Evolutionary conservation across 2,797 vertebrate genomes (phyloP), one percentile per base, ranked within the genome.

Genomic region (Enteromius trimaculatus): DNA sequence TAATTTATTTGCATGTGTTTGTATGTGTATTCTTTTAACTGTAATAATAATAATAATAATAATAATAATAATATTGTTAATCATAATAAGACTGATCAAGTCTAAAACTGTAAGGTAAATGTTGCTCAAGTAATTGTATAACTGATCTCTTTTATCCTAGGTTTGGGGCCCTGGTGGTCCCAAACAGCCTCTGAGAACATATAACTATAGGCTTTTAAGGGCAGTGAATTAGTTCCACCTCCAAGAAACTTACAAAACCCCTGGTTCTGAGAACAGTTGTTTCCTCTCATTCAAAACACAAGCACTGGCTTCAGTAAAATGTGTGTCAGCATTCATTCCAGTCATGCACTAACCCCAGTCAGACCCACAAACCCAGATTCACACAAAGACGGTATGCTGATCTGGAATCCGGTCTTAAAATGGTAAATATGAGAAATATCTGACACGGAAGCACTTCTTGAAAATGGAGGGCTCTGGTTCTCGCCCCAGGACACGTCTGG

Each of bases 231-330:
- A 42, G 69, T 74, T 74, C 70, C 55, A 16, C 21, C 42, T 64
- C 42, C 10, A 49, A 74, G 42, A 72, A 60, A 71, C 31, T 0
- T 69, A 55, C 37, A 70, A 62, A 81, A 1, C 19, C 26, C 34
- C 26, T 7, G 14, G 19, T 37, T 51, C 69, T n/a, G 29, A 72
- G 55, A 72, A 81, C 3, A 31, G 68, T 81, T 81, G 69, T 81
- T 26, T 81, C 65, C 44, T 42, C 62, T 55, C 9, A 0, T n/a
- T 72, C 44, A 70, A 60, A 70, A 31, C 72, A 51, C 47, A 51
- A 68, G 39, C 23, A 26, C 49, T 10, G 19, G 51, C n/a, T 69
- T 82, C 23, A 68, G 62, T 26, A 21, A 77, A 62, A 62, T 62
- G 65, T 68, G 74, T 47, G 55, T 79, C 47, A 31, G 47, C 53